Conservation (phyloP, 2,113 vertebrate genomes). For the Hemiscyllium ocellatum region DNA sequence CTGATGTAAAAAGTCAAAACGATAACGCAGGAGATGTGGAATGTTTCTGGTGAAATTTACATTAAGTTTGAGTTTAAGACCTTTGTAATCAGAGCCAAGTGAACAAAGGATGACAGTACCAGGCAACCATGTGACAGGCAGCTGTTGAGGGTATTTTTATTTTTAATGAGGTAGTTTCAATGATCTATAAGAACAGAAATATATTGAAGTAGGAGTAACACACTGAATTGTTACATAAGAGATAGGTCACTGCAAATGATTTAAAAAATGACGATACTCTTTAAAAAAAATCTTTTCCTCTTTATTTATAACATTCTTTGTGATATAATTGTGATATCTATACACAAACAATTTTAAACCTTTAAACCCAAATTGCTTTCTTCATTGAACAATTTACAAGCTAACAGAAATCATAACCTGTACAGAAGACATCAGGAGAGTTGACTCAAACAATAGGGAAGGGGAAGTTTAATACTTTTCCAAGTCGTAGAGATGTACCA, state of each 20-base stretch:
- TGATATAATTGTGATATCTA: constrained; percentile 22
- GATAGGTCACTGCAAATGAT: neutral
- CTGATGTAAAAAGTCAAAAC: neutral
- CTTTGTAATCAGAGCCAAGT: neutral
- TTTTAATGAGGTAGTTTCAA: neutral
- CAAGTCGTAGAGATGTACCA: neutral
- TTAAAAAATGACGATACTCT: neutral
- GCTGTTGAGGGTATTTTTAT: neutral
- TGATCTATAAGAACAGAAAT: neutral
- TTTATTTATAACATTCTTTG: constrained; percentile 14
- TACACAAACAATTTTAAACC: neutral
- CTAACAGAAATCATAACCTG: constrained; percentile 32
- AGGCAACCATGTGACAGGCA: neutral
- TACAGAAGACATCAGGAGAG: constrained; percentile 6
- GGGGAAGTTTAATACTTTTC: neutral
- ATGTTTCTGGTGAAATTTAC: neutral
- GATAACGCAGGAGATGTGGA: neutral
- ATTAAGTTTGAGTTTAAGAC: neutral
- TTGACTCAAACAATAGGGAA: neutral
- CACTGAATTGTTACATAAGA: neutral
- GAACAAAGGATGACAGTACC: neutral
- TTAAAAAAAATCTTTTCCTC: neutral
- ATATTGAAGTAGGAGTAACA: neutral
- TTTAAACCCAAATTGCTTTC: constrained; percentile 1
- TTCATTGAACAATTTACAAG: neutral